Percentiles rank a stretch among this genome's conserved stretches.
These are phyloP conservation scores for Idaea dimidiata DNA, from an alignment of 2,888 invertebrate species.

Conservation along the genomic window DNA sequence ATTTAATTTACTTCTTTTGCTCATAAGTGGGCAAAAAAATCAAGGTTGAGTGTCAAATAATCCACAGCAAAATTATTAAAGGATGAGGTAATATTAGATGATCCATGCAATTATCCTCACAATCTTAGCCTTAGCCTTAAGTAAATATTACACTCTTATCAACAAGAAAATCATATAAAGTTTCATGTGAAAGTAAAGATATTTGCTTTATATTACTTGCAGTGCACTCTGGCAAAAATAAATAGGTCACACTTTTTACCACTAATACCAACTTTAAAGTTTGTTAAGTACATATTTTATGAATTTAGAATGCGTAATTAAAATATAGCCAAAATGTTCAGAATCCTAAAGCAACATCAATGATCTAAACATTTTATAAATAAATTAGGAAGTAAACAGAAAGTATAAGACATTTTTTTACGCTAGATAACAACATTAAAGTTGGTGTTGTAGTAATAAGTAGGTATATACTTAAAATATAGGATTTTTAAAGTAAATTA, in stretches of 20 bases:
- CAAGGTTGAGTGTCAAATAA: slow-evolving; percentile 63
- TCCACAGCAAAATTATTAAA: slow-evolving; percentile 43
- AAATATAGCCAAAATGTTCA: too few relatives aligned
- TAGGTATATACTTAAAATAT: too few relatives aligned
- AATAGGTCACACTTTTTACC: neutral
- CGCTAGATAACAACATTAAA: neutral
- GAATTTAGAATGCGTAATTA: too few relatives aligned
- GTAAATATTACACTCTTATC: neutral
- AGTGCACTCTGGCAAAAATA: neutral
- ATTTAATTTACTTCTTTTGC: slow-evolving; percentile 4
- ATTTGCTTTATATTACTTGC: neutral
- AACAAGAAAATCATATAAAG: too few relatives aligned
- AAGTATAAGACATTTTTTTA: neutral
- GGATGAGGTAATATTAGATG: neutral
- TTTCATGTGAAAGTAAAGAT: neutral
- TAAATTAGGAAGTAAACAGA: too few relatives aligned
- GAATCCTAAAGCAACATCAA: too few relatives aligned
- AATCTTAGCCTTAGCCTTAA: neutral
- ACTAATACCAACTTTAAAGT: too few relatives aligned
- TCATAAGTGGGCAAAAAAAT: slow-evolving; percentile 10
- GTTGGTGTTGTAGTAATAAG: neutral
- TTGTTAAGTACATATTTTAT: too few relatives aligned
- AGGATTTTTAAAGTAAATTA: neutral
- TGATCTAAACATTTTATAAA: too few relatives aligned
- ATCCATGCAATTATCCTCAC: neutral